phyloP scores from a whole-genome alignment of 2,797 vertebrate species.

The Premnoplex brunnescens region DNA sequence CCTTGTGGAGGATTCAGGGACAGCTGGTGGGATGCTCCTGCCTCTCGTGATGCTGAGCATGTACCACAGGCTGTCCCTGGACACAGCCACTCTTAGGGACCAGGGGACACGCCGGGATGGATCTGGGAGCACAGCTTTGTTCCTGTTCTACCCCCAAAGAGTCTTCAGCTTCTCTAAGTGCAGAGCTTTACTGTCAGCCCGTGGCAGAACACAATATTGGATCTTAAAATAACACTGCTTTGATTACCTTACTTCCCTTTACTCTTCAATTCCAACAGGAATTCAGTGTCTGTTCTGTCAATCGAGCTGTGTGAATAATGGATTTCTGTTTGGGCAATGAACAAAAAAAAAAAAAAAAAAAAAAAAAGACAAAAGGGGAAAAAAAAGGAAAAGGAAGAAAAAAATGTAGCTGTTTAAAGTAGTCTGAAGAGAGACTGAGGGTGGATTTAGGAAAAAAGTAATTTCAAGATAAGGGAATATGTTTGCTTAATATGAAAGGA shows the following conservation, averaged over 20 bases:
- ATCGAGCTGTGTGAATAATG: slow-evolving; percentile 43
- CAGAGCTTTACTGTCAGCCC: slow-evolving; percentile 21
- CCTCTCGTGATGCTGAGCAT: background rate
- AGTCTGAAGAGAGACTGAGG: background rate
- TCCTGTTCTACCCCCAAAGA: background rate
- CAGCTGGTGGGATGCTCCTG: background rate
- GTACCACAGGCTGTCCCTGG: background rate
- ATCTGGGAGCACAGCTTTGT: background rate
- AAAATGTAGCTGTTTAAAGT: background rate
- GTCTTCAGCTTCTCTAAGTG: background rate
- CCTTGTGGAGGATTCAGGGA: background rate
- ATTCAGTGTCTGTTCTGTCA: slow-evolving; percentile 51
- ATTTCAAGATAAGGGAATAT: background rate
- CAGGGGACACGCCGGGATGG: background rate
- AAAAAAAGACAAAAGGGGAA: background rate
- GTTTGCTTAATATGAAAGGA: background rate
- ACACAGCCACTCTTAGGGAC: background rate
- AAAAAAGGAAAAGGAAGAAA: background rate
- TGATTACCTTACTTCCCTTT: slow-evolving; percentile 59
- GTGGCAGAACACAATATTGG: slow-evolving; percentile 35
- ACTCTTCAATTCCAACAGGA: slow-evolving; percentile 60
- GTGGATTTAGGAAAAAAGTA: background rate
- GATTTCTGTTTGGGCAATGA: slow-evolving; percentile 48
- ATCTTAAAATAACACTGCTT: slow-evolving; percentile 59
- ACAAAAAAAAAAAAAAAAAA: background rate